These are phyloP conservation scores for Meghimatium bilineatum DNA, from an alignment of 2,888 invertebrate species.

Conservation along the genomic window DNA sequence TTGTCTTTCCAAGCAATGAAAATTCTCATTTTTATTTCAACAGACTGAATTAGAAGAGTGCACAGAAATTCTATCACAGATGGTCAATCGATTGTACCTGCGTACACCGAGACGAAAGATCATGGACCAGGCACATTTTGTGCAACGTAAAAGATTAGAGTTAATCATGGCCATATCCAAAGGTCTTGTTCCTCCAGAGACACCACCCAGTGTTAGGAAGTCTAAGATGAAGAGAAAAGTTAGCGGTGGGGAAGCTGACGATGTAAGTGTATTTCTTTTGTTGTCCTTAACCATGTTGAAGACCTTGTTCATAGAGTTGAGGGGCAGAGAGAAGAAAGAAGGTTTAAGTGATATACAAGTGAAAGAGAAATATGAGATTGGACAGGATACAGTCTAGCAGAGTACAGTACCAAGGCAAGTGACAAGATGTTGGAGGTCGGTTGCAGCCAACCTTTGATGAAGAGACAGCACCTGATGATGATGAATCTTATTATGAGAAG, in stretches of 20 bases:
- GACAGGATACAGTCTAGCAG: too few relatives aligned
- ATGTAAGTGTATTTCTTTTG: conserved; percentile 14
- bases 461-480: too few relatives aligned
- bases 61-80: conserved; percentile 83
- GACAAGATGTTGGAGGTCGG: too few relatives aligned
- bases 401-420: too few relatives aligned
- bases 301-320: too few relatives aligned
- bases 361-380: too few relatives aligned
- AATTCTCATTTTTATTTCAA: conserved; percentile 25
- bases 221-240: conserved; percentile 64
- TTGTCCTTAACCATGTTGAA: too few relatives aligned
- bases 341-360: too few relatives aligned
- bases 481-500: too few relatives aligned
- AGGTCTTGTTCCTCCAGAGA: conserved; percentile 79
- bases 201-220: conserved; percentile 81
- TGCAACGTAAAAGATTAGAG: conserved; percentile 82
- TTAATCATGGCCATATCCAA: conserved; percentile 82
- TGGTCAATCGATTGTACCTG: conserved; percentile 83
- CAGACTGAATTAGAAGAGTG: conserved; percentile 84
- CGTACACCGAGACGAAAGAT: conserved; percentile 82
- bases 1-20: neutral
- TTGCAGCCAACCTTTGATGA: too few relatives aligned
- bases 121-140: conserved; percentile 81
- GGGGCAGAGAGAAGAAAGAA: too few relatives aligned
- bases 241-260: conserved; percentile 74